phyloP scores from a whole-genome alignment of 1,140 invertebrate genomes.

The Adoxophyes honmai region DNA sequence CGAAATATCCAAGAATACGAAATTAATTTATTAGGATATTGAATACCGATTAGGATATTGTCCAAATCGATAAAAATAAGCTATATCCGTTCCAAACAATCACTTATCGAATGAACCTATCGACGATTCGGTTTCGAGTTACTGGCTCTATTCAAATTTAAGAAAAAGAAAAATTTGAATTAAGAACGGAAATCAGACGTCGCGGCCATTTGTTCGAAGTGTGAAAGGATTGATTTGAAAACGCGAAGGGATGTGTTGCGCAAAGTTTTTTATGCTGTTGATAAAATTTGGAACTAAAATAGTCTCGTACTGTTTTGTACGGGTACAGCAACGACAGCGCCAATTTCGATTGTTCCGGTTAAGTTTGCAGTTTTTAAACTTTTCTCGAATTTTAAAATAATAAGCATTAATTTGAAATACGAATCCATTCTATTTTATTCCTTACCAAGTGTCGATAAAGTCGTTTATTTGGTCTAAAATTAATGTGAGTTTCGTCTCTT shows the following conservation, averaged over 20 bases:
- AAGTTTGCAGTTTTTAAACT: too few relatives aligned
- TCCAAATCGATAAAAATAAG: slow-evolving; percentile 63
- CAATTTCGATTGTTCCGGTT: neutral
- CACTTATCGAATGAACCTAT: slow-evolving; percentile 73
- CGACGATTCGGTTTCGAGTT: slow-evolving; percentile 61
- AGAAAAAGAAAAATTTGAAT: slow-evolving; percentile 64
- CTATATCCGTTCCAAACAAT: slow-evolving; percentile 71
- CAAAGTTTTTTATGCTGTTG: slow-evolving; percentile 50
- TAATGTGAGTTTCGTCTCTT: neutral
- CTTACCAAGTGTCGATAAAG: too few relatives aligned
- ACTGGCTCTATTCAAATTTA: slow-evolving; percentile 43
- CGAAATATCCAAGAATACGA: too few relatives aligned
- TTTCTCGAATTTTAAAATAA: too few relatives aligned
- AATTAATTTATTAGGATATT: neutral
- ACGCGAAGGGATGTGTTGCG: slow-evolving; percentile 25
- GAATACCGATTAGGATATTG: neutral
- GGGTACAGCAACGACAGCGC: slow-evolving; percentile 11
- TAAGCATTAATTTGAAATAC: too few relatives aligned
- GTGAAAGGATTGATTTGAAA: slow-evolving; percentile 71
- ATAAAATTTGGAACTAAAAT: neutral
- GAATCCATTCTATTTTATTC: too few relatives aligned
- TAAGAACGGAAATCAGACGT: slow-evolving; percentile 73
- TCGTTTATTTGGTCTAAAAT: too few relatives aligned
- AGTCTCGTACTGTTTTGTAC: slow-evolving; percentile 8
- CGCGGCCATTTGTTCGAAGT: slow-evolving; percentile 67